A percentile compares a stretch with the other conserved stretches of the same genome.
Conservation (phyloP, 1,140 invertebrate species). For the Ridgeia piscesae region DNA sequence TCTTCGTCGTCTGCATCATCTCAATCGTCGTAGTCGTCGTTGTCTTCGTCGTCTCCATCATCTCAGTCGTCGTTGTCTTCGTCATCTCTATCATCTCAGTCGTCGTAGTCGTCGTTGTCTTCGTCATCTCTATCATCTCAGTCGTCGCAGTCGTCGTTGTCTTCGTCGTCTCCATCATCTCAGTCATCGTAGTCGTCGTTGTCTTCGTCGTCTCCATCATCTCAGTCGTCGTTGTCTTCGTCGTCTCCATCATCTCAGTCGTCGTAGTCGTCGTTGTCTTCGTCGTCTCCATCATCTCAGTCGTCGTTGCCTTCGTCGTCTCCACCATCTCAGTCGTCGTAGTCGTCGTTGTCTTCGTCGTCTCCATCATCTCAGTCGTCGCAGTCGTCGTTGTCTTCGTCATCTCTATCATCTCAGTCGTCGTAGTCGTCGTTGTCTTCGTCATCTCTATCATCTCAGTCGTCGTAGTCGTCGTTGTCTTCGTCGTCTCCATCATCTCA, state of each 20-base stretch:
- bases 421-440: neutral
- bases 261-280: no score
- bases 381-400: neutral
- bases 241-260: no score
- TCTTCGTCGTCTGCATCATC: slow-evolving; percentile 6
- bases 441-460: neutral
- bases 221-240: no score
- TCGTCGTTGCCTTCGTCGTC: no score
- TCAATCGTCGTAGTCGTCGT: neutral
- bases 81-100: no score
- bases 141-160: no score
- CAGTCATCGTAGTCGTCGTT: no score
- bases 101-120: no score
- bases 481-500: neutral
- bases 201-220: no score
- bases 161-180: no score
- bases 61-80: neutral
- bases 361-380: neutral
- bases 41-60: neutral
- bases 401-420: neutral
- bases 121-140: no score
- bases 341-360: neutral
- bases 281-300: no score
- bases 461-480: neutral
- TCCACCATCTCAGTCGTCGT: neutral